Percentiles rank a stretch among this genome's conserved stretches.
Conservation (phyloP, 2,113 vertebrate species). For the Odobenus rosmarus region DNA sequence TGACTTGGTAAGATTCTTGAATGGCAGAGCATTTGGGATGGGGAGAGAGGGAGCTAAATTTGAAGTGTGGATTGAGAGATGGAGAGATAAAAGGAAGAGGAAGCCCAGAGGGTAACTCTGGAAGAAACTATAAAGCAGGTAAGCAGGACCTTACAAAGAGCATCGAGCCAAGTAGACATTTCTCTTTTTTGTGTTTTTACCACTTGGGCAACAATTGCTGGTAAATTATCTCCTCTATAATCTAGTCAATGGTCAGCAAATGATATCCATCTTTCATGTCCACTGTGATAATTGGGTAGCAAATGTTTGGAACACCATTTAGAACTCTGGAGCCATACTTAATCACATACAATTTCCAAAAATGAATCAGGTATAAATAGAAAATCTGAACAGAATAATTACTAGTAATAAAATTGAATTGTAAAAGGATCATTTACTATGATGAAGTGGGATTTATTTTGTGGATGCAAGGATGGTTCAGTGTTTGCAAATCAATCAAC, state of each 20-base stretch:
- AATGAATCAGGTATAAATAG: not conserved
- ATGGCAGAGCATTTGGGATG: not conserved
- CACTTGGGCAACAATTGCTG: not conserved
- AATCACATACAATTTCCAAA: not conserved
- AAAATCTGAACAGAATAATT: not conserved
- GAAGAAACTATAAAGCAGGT: not conserved
- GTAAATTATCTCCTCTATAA: not conserved
- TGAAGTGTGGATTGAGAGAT: not conserved
- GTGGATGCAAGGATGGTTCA: not conserved
- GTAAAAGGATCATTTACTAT: not conserved
- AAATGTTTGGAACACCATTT: not conserved
- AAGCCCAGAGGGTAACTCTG: not conserved
- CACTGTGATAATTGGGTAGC: not conserved
- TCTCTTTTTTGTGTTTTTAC: not conserved
- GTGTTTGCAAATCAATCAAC: not conserved
- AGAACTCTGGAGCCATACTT: not conserved
- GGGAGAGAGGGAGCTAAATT: not conserved
- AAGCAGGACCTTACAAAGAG: not conserved
- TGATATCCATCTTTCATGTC: not conserved
- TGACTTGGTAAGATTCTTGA: constrained; percentile 74
- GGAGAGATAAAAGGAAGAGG: not conserved
- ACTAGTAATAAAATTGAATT: not conserved
- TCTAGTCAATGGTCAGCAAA: not conserved
- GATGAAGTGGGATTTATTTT: not conserved
- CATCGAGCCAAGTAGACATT: not conserved